These are phyloP conservation scores for Crenuchus spilurus DNA, from an alignment of 2,797 vertebrate species.

Conservation along the genomic window DNA sequence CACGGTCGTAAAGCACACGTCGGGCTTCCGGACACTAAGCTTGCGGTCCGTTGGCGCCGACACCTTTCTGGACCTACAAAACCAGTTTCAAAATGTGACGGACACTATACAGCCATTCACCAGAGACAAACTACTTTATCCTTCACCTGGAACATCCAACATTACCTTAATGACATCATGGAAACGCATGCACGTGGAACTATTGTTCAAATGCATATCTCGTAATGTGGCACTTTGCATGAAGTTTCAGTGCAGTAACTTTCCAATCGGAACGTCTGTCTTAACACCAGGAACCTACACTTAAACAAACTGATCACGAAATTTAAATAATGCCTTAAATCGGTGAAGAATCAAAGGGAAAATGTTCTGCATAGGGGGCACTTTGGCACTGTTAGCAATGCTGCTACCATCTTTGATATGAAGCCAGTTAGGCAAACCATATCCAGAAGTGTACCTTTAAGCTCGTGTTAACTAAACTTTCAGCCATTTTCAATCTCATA, in stretches of 20 bases:
- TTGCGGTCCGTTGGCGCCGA: neutral
- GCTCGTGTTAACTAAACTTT: no score
- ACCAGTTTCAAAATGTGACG: neutral
- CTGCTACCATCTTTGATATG: slow-evolving; percentile 6
- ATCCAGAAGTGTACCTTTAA: neutral
- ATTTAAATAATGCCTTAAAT: neutral
- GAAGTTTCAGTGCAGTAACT: slow-evolving; percentile 6
- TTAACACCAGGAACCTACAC: neutral
- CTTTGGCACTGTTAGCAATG: slow-evolving; percentile 8
- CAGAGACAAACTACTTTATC: neutral
- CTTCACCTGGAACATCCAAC: slow-evolving; percentile 1
- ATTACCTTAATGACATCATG: slow-evolving; percentile 6
- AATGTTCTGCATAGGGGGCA: slow-evolving; percentile 1
- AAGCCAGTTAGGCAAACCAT: neutral
- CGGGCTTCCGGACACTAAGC: neutral
- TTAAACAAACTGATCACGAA: neutral
- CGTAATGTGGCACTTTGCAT: neutral
- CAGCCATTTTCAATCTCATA: neutral
- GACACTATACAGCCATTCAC: neutral
- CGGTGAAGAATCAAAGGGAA: neutral
- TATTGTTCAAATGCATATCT: slow-evolving; percentile 40
- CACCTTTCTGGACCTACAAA: neutral
- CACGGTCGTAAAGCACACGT: neutral
- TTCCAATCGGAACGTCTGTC: neutral
- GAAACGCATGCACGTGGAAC: slow-evolving; percentile 27